A percentile compares a stretch with the other conserved stretches of the same genome.
Evolutionary conservation across 2,797 vertebrate species (phyloP).

Genomic region (Lates japonicus): DNA sequence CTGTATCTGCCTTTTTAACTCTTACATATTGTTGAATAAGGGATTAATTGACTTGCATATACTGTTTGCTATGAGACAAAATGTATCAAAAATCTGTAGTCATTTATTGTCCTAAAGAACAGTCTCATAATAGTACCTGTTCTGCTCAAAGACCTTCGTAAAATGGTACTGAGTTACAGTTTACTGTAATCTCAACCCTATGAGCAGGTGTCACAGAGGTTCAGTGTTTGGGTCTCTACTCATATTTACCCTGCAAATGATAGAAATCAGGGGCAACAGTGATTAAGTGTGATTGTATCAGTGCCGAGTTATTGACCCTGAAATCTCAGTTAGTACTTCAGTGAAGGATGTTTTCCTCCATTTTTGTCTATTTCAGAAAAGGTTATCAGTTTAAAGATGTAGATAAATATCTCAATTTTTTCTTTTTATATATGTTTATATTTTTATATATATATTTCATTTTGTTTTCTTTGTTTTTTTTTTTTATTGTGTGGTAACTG

Average conservation of each 20-base stretch:
- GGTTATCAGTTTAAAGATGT: neutral
- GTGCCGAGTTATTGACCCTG: too few relatives aligned
- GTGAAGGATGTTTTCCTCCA: neutral
- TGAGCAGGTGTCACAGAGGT: too few relatives aligned
- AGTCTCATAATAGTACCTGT: neutral
- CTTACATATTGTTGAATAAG: neutral
- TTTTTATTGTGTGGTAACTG: neutral
- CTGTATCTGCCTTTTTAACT: neutral
- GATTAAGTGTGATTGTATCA: too few relatives aligned
- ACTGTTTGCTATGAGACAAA: rapidly evolving
- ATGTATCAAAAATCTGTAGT: neutral
- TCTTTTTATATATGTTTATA: neutral
- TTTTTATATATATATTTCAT: too few relatives aligned
- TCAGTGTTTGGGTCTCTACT: too few relatives aligned
- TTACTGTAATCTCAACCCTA: too few relatives aligned
- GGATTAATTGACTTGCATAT: neutral
- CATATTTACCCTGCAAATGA: neutral
- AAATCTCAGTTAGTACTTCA: neutral
- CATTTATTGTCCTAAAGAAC: neutral
- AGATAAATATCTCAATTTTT: neutral
- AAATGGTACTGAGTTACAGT: too few relatives aligned
- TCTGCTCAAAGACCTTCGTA: too few relatives aligned
- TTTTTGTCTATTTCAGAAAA: neutral
- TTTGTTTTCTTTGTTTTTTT: too few relatives aligned
- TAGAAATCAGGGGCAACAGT: neutral